phyloP scores from a whole-genome alignment of 2,113 vertebrate genomes.

The Gavialis gangeticus region DNA sequence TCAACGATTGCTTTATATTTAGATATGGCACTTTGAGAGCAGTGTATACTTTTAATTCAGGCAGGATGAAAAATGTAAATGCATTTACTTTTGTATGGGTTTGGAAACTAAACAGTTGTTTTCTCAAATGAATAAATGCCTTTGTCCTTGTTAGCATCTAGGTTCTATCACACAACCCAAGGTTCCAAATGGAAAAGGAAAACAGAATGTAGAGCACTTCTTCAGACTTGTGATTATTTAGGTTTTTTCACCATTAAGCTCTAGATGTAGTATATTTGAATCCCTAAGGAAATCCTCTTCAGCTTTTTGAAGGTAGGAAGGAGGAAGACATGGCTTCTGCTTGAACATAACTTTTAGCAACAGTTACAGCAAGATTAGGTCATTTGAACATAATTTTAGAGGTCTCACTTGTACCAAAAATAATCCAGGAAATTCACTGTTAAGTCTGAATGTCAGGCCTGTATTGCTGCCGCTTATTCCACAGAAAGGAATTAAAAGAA shows the following conservation, averaged over 20 bases:
- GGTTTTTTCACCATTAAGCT: not conserved
- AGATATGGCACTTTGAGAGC: not conserved
- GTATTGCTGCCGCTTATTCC: not conserved
- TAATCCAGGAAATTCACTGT: not conserved
- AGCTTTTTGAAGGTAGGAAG: not conserved
- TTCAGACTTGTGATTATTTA: not conserved
- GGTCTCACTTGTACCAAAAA: not conserved
- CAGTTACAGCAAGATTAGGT: not conserved
- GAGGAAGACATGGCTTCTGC: not conserved
- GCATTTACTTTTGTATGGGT: conserved; percentile 12
- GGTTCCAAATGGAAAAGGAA: not conserved
- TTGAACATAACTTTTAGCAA: not conserved
- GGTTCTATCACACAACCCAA: not conserved
- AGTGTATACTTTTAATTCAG: conserved; percentile 29
- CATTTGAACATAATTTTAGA: conserved; percentile 3
- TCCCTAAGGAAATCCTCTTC: not conserved
- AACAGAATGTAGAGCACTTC: not conserved
- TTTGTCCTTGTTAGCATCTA: not conserved
- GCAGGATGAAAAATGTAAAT: conserved; percentile 21
- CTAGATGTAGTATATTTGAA: not conserved
- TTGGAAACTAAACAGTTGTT: not conserved
- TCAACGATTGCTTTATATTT: conserved; percentile 52
- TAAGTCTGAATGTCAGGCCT: not conserved
- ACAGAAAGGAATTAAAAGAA: not conserved
- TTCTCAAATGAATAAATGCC: not conserved